Percentiles rank a stretch among this genome's conserved stretches.
These are phyloP conservation scores for Ischnura elegans DNA, from an alignment of 2,888 invertebrate genomes.

Conservation along the genomic window DNA sequence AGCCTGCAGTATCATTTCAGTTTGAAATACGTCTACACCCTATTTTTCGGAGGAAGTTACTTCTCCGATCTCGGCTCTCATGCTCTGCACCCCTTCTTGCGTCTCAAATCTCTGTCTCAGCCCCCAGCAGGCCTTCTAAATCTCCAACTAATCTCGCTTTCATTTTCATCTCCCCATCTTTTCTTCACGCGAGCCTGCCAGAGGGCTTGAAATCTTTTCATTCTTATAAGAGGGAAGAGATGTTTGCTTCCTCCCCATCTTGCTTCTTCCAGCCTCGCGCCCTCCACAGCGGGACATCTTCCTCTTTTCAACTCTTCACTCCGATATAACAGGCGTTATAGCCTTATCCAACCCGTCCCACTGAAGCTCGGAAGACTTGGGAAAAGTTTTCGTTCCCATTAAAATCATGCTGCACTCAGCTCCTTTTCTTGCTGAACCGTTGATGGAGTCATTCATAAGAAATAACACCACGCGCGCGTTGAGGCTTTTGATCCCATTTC, in stretches of 20 bases:
- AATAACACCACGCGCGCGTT: not conserved
- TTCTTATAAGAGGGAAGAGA: not conserved
- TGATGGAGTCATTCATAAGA: slow-evolving; percentile 1
- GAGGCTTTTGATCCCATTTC: not conserved
- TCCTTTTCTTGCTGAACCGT: not conserved
- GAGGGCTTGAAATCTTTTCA: not conserved
- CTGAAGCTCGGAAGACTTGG: not conserved
- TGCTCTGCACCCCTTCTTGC: not conserved
- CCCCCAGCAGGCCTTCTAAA: not conserved
- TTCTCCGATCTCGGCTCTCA: not conserved
- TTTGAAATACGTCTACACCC: not conserved
- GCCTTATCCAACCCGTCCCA: not conserved
- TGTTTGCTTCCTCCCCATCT: not conserved
- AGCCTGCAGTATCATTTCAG: not conserved
- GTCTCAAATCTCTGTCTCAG: not conserved
- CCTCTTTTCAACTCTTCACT: not conserved
- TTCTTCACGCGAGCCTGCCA: not conserved
- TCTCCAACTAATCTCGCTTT: not conserved
- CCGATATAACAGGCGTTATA: not conserved
- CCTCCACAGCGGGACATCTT: not conserved
- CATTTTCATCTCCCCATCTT: not conserved
- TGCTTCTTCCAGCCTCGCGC: not conserved
- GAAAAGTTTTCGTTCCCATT: not conserved
- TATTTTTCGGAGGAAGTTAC: not conserved
- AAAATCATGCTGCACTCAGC: not conserved